Evolutionary conservation across 2,113 vertebrate genomes (phyloP).

Genomic region (Oreochromis spilurus): DNA sequence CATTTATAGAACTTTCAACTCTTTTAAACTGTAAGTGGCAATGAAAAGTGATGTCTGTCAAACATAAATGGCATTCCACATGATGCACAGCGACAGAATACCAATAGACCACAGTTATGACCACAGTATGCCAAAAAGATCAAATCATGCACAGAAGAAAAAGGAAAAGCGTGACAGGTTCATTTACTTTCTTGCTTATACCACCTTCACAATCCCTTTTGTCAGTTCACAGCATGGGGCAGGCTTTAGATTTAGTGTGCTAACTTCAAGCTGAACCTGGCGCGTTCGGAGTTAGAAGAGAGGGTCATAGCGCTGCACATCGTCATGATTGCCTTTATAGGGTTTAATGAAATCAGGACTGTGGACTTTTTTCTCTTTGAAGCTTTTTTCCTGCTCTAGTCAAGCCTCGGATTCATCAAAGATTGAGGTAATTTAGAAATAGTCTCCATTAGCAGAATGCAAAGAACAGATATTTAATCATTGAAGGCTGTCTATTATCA

Average conservation of each 20-base stretch:
- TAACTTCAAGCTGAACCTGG: neutral
- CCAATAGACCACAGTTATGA: neutral
- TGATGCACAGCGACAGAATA: neutral
- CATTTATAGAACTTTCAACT: neutral
- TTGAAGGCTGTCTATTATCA: neutral
- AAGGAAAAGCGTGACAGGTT: neutral
- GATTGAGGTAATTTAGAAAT: neutral
- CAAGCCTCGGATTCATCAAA: neutral
- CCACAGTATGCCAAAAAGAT: neutral
- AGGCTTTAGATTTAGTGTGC: neutral
- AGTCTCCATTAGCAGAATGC: neutral
- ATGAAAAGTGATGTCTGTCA: neutral
- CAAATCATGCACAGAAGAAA: neutral
- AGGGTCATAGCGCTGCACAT: neutral
- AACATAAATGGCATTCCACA: neutral
- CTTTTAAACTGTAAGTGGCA: neutral
- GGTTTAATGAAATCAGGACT: neutral
- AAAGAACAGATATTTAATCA: neutral
- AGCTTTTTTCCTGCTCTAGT: neutral
- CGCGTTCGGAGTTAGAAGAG: neutral
- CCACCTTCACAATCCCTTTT: neutral
- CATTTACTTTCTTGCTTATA: neutral
- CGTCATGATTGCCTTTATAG: neutral
- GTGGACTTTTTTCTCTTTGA: neutral
- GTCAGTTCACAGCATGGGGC: neutral